Percentiles rank a stretch among this genome's conserved stretches.
Conservation (phyloP, 2,797 vertebrate species). For the Saxicola maurus region DNA sequence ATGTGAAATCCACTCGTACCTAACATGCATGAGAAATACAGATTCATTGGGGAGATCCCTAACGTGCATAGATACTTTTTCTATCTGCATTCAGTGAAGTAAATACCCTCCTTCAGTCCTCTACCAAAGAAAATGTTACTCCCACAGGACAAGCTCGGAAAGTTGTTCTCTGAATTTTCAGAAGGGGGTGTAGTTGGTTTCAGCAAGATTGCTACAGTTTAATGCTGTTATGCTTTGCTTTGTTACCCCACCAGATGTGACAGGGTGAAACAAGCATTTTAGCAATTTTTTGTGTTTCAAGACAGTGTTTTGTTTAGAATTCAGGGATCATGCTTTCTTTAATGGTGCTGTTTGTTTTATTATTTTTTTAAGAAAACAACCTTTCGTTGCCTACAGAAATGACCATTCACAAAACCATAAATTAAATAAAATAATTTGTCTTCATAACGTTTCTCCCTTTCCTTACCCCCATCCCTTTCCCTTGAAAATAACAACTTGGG, state of each 20-base stretch:
- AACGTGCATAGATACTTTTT: constrained; percentile 59
- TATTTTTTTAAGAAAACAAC: constrained; percentile 64
- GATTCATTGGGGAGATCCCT: constrained; percentile 49
- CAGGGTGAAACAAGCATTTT: constrained; percentile 66
- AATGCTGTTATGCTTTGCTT: constrained; percentile 70
- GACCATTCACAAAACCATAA: constrained; percentile 72
- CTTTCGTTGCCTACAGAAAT: constrained; percentile 74
- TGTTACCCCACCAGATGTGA: constrained; percentile 68
- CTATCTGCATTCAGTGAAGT: constrained; percentile 62
- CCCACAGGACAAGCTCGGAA: constrained; percentile 71
- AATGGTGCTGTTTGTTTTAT: constrained; percentile 77
- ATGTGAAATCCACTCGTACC: constrained; percentile 69
- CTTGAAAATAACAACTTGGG: constrained; percentile 69
- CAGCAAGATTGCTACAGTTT: constrained; percentile 62
- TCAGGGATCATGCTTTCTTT: constrained; percentile 85
- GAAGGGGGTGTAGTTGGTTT: constrained; percentile 71
- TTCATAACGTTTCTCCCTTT: constrained; percentile 67
- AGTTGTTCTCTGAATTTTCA: constrained; percentile 73
- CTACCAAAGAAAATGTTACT: constrained; percentile 82
- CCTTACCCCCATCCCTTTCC: constrained; percentile 59
- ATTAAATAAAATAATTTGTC: constrained; percentile 72
- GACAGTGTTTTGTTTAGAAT: constrained; percentile 82
- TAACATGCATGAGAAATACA: constrained; percentile 63
- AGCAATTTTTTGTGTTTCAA: constrained; percentile 54
- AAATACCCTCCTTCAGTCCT: constrained; percentile 76